phyloP scores from a whole-genome alignment of 2,113 vertebrate genomes.

The Dipodomys stephensi region DNA sequence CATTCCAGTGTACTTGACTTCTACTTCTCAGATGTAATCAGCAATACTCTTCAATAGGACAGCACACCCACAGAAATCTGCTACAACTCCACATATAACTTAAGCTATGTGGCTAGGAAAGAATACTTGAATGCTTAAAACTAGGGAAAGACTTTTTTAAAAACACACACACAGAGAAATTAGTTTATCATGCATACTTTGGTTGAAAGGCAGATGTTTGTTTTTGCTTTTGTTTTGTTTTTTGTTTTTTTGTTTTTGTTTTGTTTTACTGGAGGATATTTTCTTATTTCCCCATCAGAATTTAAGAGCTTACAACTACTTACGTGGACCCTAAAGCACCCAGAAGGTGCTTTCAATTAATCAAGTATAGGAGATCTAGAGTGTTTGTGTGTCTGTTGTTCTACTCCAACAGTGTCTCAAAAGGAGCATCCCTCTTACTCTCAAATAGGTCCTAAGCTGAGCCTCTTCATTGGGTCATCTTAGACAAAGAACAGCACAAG shows the following conservation, averaged over 20 bases:
- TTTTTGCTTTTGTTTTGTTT: too few species aligned
- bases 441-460: not conserved
- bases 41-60: not conserved
- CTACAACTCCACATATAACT: not conserved
- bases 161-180: not conserved
- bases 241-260: too few species aligned
- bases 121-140: constrained; percentile 3
- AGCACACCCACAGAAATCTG: not conserved
- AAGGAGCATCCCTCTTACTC: not conserved
- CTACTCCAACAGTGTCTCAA: not conserved
- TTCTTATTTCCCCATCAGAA: not conserved
- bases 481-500: not conserved
- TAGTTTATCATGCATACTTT: not conserved
- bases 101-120: not conserved
- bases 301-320: not conserved
- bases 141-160: not conserved
- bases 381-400: not conserved
- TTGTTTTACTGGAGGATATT: not conserved
- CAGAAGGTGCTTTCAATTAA: not conserved
- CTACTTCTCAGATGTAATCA: not conserved
- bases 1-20: not conserved
- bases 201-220: not conserved
- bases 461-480: not conserved
- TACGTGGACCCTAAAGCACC: not conserved
- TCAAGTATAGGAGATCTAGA: not conserved